Evolutionary conservation across 2,888 invertebrate species (phyloP).

Genomic region (Diarsia brunnea): DNA sequence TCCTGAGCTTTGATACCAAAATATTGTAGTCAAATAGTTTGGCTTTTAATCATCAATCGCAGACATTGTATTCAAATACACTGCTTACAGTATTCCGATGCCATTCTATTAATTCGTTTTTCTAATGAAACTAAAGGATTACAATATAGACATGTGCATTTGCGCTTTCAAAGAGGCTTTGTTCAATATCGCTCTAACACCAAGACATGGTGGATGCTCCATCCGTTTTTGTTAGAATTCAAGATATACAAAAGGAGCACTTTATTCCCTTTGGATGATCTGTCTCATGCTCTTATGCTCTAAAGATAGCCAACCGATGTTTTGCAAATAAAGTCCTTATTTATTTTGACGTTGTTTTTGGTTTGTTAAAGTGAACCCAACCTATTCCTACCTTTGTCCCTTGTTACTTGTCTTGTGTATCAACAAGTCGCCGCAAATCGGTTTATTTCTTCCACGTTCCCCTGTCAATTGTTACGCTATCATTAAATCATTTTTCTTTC

Average conservation of each 20-base stretch:
- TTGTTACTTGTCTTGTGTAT: neutral
- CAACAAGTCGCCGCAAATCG: neutral
- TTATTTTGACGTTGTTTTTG: neutral
- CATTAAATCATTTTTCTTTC: neutral
- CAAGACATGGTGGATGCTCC: neutral
- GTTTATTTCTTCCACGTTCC: neutral
- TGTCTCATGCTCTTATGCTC: neutral
- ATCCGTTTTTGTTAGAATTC: conserved; percentile 10
- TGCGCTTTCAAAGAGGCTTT: neutral
- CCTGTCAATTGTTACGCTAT: neutral
- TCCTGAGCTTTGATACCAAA: neutral
- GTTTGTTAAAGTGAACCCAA: neutral
- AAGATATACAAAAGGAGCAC: neutral
- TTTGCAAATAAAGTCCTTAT: conserved; percentile 8
- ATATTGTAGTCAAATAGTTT: neutral
- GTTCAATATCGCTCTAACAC: neutral
- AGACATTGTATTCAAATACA: neutral
- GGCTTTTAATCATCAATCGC: too few species aligned
- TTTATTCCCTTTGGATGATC: neutral
- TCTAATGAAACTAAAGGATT: neutral
- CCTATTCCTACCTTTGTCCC: neutral
- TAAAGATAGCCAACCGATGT: neutral
- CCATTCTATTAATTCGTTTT: neutral
- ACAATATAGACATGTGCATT: conserved; percentile 2
- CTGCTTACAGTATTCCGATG: neutral